phyloP scores from a whole-genome alignment of 2,797 vertebrate genomes.

The Pantherophis vulpinus region DNA sequence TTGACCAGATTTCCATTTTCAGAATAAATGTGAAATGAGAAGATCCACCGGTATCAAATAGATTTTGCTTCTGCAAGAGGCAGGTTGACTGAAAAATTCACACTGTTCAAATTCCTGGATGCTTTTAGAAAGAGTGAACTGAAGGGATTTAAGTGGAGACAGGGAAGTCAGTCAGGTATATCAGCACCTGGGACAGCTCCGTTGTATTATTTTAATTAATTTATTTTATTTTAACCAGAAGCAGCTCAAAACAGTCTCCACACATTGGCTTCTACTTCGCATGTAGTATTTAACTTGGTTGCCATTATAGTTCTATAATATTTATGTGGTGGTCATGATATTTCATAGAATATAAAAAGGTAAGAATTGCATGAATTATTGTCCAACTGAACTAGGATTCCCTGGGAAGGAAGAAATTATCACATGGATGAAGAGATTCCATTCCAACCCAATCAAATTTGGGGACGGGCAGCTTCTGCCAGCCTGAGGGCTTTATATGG shows the following conservation, averaged over 20 bases:
- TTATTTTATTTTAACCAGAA: neutral
- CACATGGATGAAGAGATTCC: neutral
- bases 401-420: neutral
- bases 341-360: neutral
- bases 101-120: neutral
- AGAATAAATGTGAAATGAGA: neutral
- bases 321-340: neutral
- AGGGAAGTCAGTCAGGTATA: neutral
- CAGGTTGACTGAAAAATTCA: neutral
- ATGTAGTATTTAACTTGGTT: neutral
- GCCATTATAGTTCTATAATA: neutral
- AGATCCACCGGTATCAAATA: neutral
- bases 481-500: neutral
- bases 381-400: neutral
- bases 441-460: neutral
- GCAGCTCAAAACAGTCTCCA: neutral
- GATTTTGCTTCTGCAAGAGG: neutral
- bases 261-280: too few species aligned
- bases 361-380: neutral
- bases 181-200: neutral
- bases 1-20: conserved; percentile 32
- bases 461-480: neutral
- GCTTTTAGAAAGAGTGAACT: neutral
- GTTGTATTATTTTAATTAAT: too few species aligned
- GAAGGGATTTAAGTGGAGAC: neutral